phyloP scores from a whole-genome alignment of 1,140 invertebrate genomes.

The Theocolax elegans region DNA sequence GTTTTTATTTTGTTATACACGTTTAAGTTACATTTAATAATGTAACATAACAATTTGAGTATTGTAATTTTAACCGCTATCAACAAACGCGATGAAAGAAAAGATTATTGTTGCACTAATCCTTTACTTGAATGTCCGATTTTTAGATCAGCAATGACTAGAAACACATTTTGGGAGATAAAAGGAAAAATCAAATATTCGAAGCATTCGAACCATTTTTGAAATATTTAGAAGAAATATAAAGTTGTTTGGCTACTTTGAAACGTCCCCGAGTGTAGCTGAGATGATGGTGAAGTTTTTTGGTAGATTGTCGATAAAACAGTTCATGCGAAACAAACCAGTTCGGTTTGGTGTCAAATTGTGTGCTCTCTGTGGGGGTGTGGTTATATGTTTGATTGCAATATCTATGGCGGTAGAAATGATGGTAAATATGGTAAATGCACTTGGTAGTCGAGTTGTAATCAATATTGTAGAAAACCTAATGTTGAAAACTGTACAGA shows the following conservation, averaged over 20 bases:
- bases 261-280: constrained; percentile 3
- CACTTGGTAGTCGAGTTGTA: constrained; percentile 27
- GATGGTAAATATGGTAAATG: neutral
- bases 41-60: no score
- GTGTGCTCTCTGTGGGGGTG: no score
- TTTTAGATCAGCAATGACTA: neutral
- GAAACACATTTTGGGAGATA: constrained; percentile 29
- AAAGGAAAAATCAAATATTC: constrained; percentile 25
- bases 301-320: constrained; percentile 11
- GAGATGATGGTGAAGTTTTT: constrained; percentile 9
- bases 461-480: constrained; percentile 10
- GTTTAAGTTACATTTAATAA: no score
- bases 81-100: constrained; percentile 2
- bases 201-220: constrained; percentile 28
- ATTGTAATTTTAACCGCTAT: constrained; percentile 21
- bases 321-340: no score
- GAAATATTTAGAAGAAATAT: constrained; percentile 30
- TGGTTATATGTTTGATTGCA: no score
- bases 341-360: no score
- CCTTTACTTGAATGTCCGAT: constrained; percentile 3
- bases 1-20: no score
- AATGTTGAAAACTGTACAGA: neutral
- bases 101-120: constrained; percentile 19
- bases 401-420: no score
- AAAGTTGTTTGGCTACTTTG: constrained; percentile 21